Evolutionary conservation across 2,797 vertebrate genomes (phyloP), one percentile per base, ranked within the genome.

Genomic region (Phalanger gymnotis): DNA sequence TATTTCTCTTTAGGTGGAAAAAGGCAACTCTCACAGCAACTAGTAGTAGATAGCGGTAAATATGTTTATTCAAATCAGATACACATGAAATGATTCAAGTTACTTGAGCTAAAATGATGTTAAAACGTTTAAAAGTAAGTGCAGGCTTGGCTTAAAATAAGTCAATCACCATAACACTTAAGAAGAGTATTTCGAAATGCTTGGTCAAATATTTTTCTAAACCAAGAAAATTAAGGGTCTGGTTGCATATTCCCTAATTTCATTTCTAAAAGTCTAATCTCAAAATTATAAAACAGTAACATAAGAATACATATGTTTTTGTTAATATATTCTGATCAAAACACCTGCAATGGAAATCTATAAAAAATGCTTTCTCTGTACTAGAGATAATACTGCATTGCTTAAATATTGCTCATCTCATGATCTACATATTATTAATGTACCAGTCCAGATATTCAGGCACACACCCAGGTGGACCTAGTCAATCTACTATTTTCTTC

Each of bases 171-270:
- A 96, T 54, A 96, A 95, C 94, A 96, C 97, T 94, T 95, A 81
- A 92, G 90, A 58, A 40, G 66, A 89, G 4, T 73, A 95, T 93
- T 97, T 93, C 57, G 97, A n/a, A 94, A 90, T 95, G 34, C 9
- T 53, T 94, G 53, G 14, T 92, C 56, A 97, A 95, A 92, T 94
- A 95, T 95, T 95, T 92, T 96, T 92, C 89, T 96, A 57, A 93
- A 90, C 90, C 52, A 94, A 96, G 95, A 96, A 96, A 93, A 95
- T 27, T 51, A 96, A 5, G 40, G 95, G 66, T 98, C 93, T 96
- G 34, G 97, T 91, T 94, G n/a, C 28, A 91, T 91, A 95, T 89
- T 66, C 47, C 34, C 52, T 92, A 95, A 94, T 89, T 97, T 94
- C 95, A 73, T 73, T 73, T 73, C 34, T 73, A 73, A 1, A 57